Conservation (phyloP, 2,888 invertebrate species). For the Adelognathus sp. region DNA sequence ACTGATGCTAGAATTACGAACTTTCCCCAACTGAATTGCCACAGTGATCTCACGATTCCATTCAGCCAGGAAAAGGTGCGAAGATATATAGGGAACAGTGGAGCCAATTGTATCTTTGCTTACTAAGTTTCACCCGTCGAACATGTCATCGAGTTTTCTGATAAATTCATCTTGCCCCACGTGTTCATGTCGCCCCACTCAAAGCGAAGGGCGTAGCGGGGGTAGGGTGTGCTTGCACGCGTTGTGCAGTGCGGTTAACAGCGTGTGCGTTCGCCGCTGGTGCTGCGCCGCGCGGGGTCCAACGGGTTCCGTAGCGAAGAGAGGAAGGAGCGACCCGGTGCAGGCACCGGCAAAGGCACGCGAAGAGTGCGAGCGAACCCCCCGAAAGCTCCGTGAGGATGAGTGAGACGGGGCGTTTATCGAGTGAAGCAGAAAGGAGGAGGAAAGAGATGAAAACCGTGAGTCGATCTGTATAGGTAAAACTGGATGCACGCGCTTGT, state of each 20-base stretch:
- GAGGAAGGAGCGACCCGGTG: constrained; percentile 68
- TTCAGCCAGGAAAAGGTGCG: too few species aligned
- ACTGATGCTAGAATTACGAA: too few species aligned
- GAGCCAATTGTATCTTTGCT: too few species aligned
- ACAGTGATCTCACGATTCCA: too few species aligned
- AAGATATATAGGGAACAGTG: too few species aligned
- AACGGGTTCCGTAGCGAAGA: constrained; percentile 76
- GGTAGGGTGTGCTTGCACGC: constrained; percentile 74
- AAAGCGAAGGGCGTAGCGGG: constrained; percentile 36
- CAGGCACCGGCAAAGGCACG: constrained; percentile 61
- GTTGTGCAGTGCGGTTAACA: constrained; percentile 79
- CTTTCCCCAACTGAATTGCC: too few species aligned
- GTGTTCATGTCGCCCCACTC: too few species aligned
- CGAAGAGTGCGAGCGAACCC: constrained; percentile 58
- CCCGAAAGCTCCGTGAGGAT: constrained; percentile 55
- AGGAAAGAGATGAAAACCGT: constrained; percentile 58
- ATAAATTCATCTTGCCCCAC: too few species aligned
- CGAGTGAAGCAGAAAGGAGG: constrained; percentile 47
- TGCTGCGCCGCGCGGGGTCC: constrained; percentile 78
- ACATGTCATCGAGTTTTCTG: too few species aligned
- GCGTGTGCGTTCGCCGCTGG: constrained; percentile 79
- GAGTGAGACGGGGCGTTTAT: neutral
- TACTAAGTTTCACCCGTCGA: too few species aligned
- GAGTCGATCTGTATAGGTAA: constrained; percentile 54
- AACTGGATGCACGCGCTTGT: constrained; percentile 51